Evolutionary conservation across 2,888 invertebrate genomes (phyloP).

Genomic region (Automeris io): DNA sequence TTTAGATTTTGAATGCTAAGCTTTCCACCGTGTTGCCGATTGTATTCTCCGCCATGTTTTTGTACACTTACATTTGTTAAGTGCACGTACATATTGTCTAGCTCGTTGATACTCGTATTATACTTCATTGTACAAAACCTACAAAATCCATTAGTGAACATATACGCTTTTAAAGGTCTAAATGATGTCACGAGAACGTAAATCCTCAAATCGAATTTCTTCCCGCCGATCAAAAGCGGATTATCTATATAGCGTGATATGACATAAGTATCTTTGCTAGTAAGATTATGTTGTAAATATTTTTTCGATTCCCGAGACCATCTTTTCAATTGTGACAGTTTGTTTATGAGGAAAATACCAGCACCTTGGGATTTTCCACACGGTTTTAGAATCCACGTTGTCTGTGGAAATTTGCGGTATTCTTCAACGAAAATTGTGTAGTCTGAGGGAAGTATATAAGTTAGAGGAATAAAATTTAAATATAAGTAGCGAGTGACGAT

Average conservation of each 20-base stretch:
- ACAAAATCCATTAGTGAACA: conserved; percentile 95
- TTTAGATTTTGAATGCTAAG: conserved; percentile 95
- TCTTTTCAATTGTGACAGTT: conserved; percentile 93
- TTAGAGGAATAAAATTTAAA: conserved; percentile 88
- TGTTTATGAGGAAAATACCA: conserved; percentile 97
- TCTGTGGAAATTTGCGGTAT: conserved; percentile 94
- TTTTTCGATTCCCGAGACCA: conserved; percentile 93
- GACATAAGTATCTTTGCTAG: conserved; percentile 93
- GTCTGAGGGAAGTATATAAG: conserved; percentile 95
- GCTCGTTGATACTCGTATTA: conserved; percentile 90
- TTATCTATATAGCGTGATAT: conserved; percentile 97
- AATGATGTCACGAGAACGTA: conserved; percentile 96
- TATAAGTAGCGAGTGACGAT: conserved; percentile 82
- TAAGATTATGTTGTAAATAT: conserved; percentile 87
- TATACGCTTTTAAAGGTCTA: conserved; percentile 93
- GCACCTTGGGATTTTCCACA: conserved; percentile 96
- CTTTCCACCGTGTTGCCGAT: conserved; percentile 96
- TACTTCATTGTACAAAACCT: conserved; percentile 98
- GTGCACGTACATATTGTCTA: conserved; percentile 97
- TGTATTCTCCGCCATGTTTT: conserved; percentile 97
- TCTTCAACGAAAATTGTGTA: conserved; percentile 98
- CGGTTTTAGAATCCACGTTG: conserved; percentile 99
- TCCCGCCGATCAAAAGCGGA: conserved; percentile 96
- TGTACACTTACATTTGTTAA: conserved; percentile 98
- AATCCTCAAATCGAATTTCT: conserved; percentile 95